These are phyloP conservation scores for Mimumesa dahlbomi DNA, from an alignment of 2,888 invertebrate genomes.

Conservation along the genomic window DNA sequence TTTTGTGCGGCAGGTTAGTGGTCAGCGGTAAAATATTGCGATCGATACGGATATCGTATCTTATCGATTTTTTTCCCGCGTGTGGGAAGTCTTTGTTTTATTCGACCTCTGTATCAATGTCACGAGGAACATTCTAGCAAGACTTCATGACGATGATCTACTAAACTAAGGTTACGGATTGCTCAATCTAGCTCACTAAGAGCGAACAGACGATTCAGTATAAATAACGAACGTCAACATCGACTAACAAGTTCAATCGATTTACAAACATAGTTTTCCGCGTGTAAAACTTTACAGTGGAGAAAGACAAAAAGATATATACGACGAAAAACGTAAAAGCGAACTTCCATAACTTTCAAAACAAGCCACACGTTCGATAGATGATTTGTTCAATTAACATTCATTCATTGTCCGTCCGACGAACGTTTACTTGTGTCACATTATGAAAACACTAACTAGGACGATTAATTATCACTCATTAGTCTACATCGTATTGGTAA, in stretches of 20 bases:
- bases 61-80: conserved; percentile 27
- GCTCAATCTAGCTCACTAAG: conserved; percentile 24
- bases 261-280: conserved; percentile 3
- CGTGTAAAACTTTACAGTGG: neutral
- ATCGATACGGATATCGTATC: conserved; percentile 33
- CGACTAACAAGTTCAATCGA: conserved; percentile 1
- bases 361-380: too few species aligned
- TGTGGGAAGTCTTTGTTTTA: conserved; percentile 3
- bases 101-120: conserved; percentile 26
- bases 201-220: conserved; percentile 24
- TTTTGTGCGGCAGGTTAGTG: conserved; percentile 20
- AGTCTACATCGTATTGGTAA: too few species aligned
- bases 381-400: too few species aligned
- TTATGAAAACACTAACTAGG: too few species aligned
- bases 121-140: conserved; percentile 26
- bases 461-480: too few species aligned
- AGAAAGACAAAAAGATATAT: too few species aligned
- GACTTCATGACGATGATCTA: conserved; percentile 3
- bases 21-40: conserved; percentile 13
- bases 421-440: too few species aligned
- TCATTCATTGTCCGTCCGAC: too few species aligned
- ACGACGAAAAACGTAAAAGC: too few species aligned
- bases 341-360: too few species aligned
- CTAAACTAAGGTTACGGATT: conserved; percentile 19
- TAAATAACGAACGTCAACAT: conserved; percentile 15